Conservation (phyloP, 2,113 vertebrate species). For the Nestor notabilis region DNA sequence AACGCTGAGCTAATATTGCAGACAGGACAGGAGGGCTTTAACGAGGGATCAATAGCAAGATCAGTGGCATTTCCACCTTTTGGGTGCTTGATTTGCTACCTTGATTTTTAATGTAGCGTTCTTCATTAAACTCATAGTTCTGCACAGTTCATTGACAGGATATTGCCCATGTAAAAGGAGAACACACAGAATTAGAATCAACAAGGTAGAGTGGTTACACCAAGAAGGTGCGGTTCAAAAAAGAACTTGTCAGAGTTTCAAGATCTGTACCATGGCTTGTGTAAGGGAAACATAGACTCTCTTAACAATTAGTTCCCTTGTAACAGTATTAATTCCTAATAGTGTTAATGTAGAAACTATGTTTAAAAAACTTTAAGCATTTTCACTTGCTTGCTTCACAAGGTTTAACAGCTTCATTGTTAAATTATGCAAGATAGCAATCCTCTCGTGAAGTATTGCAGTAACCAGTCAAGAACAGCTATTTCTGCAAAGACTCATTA, state of each 20-base stretch:
- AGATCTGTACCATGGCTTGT: not conserved
- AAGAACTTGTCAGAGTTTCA: not conserved
- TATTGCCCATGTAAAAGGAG: not conserved
- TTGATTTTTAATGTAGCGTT: not conserved
- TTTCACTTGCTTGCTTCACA: constrained; percentile 24
- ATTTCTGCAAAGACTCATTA: constrained; percentile 6
- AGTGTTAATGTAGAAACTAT: not conserved
- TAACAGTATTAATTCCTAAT: not conserved
- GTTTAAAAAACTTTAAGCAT: not conserved
- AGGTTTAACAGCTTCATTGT: not conserved
- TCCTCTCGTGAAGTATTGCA: not conserved
- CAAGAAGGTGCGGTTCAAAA: not conserved
- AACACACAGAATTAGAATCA: not conserved
- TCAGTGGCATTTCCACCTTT: not conserved
- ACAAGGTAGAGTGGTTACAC: not conserved
- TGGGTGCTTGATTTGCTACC: not conserved
- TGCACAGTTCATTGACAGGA: not conserved
- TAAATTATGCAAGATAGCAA: constrained; percentile 35
- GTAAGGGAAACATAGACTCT: not conserved
- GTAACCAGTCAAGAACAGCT: constrained; percentile 18
- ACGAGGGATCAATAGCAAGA: not conserved
- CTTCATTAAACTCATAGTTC: not conserved
- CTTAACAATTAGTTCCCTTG: not conserved
- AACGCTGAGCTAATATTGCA: not conserved
- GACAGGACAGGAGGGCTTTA: not conserved